Evolutionary conservation across 1,140 invertebrate genomes (phyloP), one percentile per base, ranked within the genome.

Genomic region (Vanessa tameamea): DNA sequence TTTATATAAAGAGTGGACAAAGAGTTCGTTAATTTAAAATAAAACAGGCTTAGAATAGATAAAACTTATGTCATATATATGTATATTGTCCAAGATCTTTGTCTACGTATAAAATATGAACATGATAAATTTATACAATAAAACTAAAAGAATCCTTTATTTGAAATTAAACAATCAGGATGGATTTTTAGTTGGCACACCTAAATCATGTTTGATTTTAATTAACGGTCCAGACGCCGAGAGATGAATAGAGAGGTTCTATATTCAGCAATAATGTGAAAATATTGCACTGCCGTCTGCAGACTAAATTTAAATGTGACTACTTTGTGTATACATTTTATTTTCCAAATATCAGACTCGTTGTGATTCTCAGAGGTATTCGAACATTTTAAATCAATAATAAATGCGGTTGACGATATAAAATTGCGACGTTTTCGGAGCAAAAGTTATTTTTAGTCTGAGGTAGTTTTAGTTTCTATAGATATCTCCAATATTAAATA

Each of bases 121-220:
- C 26, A 31, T 31, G 26, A 31, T 31, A 31, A 31, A 31, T 31
- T 23, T 4, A 57, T 57, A 23, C 16, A 20, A 23, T 26, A n/a
- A 57, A 57, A 14, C 8, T 23, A 11, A 13, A 23, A 47, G 43
- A 69, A 61, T 0, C 20, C 55, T 23, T 57, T 55, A 48, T 61
- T 43, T 9, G 31, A 69, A 59, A 57, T 31, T 5, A 47, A 59
- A 61, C 74, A 80, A 79, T 79, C 75, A 77, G 64, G 16, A 61
- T 64, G 64, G 51, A 69, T 73, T 73, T 67, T 73, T 73, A 73
- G 64, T 69, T 53, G 69, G 65, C 66, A 63, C 71, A 77, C 66
- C 65, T 78, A 74, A 74, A 74, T 74, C 67, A 68, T 85, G 83
- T 88, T 89, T 86, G 84, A 84, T 85, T 87, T 87, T 83, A 87